These are phyloP conservation scores for Phoxinus dragarum DNA, from an alignment of 2,797 vertebrate genomes.

Conservation along the genomic window DNA sequence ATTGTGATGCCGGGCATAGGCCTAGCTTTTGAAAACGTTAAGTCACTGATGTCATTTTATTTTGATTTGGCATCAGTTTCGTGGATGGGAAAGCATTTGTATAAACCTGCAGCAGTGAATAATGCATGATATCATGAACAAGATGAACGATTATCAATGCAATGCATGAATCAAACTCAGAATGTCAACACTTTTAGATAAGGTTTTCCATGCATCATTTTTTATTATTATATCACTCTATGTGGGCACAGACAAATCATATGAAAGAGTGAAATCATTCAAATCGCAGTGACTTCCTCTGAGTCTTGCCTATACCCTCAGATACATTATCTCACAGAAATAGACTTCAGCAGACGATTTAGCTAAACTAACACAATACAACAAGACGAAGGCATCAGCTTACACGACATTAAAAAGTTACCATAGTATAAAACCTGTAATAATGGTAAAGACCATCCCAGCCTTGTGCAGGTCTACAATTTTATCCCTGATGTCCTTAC, in stretches of 20 bases:
- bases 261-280: neutral
- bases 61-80: constrained; percentile 1
- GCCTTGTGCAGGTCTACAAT: too few relatives aligned
- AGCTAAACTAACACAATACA: neutral
- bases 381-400: neutral
- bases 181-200: constrained; percentile 17
- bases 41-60: neutral
- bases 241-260: constrained; percentile 14
- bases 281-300: neutral
- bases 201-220: constrained; percentile 12
- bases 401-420: neutral
- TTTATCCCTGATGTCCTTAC: too few relatives aligned
- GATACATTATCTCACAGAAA: neutral
- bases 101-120: neutral
- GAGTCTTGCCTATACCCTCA: neutral
- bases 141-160: constrained; percentile 21
- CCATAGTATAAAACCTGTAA: neutral
- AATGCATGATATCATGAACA: constrained; percentile 8
- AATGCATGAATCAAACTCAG: constrained; percentile 19
- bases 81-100: constrained; percentile 3
- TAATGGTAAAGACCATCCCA: too few relatives aligned
- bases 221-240: constrained; percentile 20
- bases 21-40: neutral
- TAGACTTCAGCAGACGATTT: neutral
- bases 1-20: neutral